Percentiles rank a stretch among this genome's conserved stretches.
phyloP scores from a whole-genome alignment of 2,888 invertebrate species.

The Microplitis deprimator region DNA sequence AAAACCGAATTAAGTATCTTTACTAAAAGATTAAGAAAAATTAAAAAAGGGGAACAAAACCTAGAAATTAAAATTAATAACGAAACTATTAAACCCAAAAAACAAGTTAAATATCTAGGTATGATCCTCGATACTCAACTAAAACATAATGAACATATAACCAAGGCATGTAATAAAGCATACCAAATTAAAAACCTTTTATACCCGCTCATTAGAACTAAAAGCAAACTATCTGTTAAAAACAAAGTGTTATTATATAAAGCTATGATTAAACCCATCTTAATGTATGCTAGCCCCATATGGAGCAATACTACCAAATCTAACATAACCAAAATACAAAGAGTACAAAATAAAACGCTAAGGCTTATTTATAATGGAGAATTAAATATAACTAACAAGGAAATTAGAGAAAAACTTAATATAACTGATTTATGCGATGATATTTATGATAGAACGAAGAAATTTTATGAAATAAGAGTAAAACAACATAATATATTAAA shows the following conservation, averaged over 20 bases:
- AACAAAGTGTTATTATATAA: too few relatives aligned
- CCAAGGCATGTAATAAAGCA: neutral
- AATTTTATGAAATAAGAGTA: neutral
- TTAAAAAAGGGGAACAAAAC: neutral
- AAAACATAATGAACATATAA: neutral
- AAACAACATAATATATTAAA: neutral
- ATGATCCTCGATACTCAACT: neutral
- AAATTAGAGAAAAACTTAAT: neutral
- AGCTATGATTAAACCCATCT: neutral
- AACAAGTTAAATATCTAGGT: neutral
- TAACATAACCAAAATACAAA: slow-evolving; percentile 11
- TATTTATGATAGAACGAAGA: neutral
- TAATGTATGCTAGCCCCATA: slow-evolving; percentile 2
- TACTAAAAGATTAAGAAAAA: neutral
- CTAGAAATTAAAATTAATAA: slow-evolving; percentile 20
- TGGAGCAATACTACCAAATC: slow-evolving; percentile 16
- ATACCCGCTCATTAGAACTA: neutral
- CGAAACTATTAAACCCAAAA: neutral
- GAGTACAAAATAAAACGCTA: slow-evolving; percentile 4
- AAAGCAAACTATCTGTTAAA: neutral
- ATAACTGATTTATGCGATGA: neutral
- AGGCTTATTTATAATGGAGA: slow-evolving; percentile 3
- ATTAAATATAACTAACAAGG: neutral
- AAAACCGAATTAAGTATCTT: neutral
- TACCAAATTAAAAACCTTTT: neutral